These are phyloP conservation scores for Drosophila falleni DNA, from an alignment of 2,888 invertebrate species.

Conservation along the genomic window DNA sequence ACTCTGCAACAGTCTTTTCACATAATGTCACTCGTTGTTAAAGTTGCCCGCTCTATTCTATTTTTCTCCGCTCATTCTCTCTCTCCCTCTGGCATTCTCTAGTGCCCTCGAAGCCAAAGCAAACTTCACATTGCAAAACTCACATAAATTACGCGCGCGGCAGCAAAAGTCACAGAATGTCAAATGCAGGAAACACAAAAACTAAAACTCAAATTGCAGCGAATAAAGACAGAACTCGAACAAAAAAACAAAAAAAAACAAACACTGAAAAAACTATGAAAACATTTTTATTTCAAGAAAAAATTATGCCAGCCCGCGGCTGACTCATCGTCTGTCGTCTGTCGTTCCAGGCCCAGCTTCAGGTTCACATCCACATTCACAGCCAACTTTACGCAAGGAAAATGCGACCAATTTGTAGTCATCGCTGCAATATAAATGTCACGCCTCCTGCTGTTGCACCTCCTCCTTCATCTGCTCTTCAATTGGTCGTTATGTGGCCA, in stretches of 20 bases:
- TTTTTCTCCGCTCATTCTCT: slow-evolving; percentile 2
- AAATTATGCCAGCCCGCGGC: slow-evolving; percentile 50
- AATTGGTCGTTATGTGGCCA: slow-evolving; percentile 34
- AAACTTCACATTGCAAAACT: slow-evolving; percentile 68
- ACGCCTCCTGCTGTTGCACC: neutral
- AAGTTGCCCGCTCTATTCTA: slow-evolving; percentile 41
- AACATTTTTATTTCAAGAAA: slow-evolving; percentile 31
- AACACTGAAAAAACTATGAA: slow-evolving; percentile 18
- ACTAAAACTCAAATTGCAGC: slow-evolving; percentile 59
- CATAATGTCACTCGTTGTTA: slow-evolving; percentile 68
- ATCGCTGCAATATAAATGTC: slow-evolving; percentile 50
- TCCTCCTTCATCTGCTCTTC: neutral
- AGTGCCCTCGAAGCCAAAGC: slow-evolving; percentile 52
- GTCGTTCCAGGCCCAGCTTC: neutral
- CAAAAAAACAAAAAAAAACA: slow-evolving; percentile 11
- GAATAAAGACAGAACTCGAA: slow-evolving; percentile 32
- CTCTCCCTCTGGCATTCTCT: slow-evolving; percentile 9
- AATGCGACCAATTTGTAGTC: slow-evolving; percentile 76
- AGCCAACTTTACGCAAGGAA: slow-evolving; percentile 54
- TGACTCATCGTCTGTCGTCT: slow-evolving; percentile 32
- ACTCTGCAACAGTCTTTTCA: slow-evolving; percentile 63
- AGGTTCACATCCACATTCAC: neutral
- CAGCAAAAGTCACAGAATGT: slow-evolving; percentile 76
- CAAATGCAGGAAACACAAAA: slow-evolving; percentile 69
- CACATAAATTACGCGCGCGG: slow-evolving; percentile 78